Conservation (phyloP, 2,113 vertebrate species). For the Microcebus jonahi region DNA sequence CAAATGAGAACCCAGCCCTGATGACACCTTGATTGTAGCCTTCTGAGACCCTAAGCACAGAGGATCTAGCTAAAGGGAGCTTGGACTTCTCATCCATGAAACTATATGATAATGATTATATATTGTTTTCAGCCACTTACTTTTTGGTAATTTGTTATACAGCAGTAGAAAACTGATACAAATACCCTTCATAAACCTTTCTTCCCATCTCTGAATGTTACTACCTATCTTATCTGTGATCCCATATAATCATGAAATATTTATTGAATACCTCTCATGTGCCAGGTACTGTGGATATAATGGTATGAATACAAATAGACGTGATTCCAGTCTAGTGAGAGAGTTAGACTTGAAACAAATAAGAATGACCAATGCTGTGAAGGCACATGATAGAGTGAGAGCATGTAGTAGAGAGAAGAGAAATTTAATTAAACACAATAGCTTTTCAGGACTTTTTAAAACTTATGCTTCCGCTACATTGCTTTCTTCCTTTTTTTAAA, state of each 20-base stretch:
- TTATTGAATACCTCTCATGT: neutral
- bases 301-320: neutral
- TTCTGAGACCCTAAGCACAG: neutral
- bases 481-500: neutral
- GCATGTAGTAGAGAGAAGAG: neutral
- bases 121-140: neutral
- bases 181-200: slow-evolving; percentile 1
- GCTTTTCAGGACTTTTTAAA: neutral
- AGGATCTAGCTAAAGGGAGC: neutral
- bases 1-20: neutral
- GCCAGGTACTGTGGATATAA: neutral
- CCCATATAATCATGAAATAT: neutral
- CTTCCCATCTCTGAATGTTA: neutral
- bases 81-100: neutral
- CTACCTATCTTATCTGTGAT: neutral
- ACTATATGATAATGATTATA: neutral
- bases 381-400: neutral
- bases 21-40: neutral
- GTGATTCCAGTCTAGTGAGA: neutral
- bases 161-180: neutral
- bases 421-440: neutral
- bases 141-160: neutral
- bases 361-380: neutral
- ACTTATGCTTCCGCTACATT: neutral
- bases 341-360: neutral